Evolutionary conservation across 2,113 vertebrate species (phyloP).

Genomic region (Cepphus grylle): DNA sequence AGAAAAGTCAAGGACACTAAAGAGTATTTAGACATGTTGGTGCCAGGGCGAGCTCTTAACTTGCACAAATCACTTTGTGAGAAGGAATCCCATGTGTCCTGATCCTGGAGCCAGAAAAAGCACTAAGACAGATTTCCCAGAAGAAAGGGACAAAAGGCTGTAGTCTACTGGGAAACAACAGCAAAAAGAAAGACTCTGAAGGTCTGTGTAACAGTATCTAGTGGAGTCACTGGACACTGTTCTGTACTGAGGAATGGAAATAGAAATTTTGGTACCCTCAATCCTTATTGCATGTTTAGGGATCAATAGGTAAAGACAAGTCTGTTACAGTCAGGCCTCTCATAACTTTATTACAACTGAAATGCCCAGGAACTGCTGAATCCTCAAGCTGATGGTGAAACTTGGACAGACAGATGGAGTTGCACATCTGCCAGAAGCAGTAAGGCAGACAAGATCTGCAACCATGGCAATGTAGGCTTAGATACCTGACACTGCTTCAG

Average conservation of each 20-base stretch:
- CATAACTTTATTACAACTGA: not conserved
- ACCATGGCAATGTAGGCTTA: not conserved
- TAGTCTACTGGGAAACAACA: not conserved
- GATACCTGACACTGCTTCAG: not conserved
- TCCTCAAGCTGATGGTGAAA: not conserved
- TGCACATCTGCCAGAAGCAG: not conserved
- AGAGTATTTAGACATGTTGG: conserved; percentile 57
- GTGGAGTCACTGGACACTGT: not conserved
- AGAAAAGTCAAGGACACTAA: conserved; percentile 54
- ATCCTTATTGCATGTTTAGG: not conserved
- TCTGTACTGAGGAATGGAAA: not conserved
- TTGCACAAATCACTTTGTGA: conserved; percentile 53
- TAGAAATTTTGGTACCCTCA: not conserved
- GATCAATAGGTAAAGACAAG: not conserved
- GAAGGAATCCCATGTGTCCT: conserved; percentile 17
- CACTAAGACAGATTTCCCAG: conserved; percentile 15
- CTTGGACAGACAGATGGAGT: not conserved
- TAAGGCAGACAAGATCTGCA: not conserved
- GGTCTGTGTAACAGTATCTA: not conserved
- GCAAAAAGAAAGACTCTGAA: not conserved
- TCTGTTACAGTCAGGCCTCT: not conserved
- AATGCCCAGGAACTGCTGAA: not conserved
- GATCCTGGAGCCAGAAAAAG: conserved; percentile 28
- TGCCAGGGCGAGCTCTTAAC: conserved; percentile 44
- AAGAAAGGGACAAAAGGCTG: conserved; percentile 35